Base-by-base conservation (phyloP, 2,888 invertebrate species). In the Caprella mutica region DNA sequence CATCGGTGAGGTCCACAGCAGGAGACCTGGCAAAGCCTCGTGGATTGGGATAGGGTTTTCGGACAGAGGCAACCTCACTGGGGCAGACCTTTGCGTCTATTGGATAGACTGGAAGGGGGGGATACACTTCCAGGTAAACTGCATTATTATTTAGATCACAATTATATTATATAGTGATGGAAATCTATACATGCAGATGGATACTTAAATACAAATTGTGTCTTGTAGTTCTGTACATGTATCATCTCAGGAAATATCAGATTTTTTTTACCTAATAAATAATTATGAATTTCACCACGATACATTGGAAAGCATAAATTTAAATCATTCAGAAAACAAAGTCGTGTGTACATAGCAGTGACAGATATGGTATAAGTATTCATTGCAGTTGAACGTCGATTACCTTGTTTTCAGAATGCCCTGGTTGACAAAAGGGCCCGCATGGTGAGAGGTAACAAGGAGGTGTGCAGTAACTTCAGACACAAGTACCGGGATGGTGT, bases 1-100 rank as follows among this genome's bases (percentile, higher is more conserved):
- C n/a, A n/a, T n/a, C n/a, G n/a, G 48, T 17, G 63, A 63, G 26
- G 52, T 63, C 5, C 63, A 63, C 42, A 40, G 59, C 55, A 29
- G 52, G 8, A 57, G 52, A 2, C 12, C 24, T 14, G 56, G 52
- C 5, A 26, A 52, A 9, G 33, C 24, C 2, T 59, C 56, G n/a
- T 91, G 90, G 90, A 82, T 91, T 68, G 88, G 85, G 1, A 69
- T 91, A 50, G 91, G 91, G 33, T 91, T 90, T 74, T 91, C 91
- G 1, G 81, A 87, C 69, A 80, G 85, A 58, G 91, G 91, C 1
- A 78, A 81, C 44, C 69, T 79, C 3, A 78, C 78, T 60, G 80
- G 81, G 40, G 85, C 88, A 0, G 91, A 92, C 74, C 81, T 86
- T 61, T 91, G 90, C 68, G 74, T 90, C 44, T 75, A 87, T 56